phyloP scores from a whole-genome alignment of 2,113 vertebrate species.

The Scophthalmus maximus region DNA sequence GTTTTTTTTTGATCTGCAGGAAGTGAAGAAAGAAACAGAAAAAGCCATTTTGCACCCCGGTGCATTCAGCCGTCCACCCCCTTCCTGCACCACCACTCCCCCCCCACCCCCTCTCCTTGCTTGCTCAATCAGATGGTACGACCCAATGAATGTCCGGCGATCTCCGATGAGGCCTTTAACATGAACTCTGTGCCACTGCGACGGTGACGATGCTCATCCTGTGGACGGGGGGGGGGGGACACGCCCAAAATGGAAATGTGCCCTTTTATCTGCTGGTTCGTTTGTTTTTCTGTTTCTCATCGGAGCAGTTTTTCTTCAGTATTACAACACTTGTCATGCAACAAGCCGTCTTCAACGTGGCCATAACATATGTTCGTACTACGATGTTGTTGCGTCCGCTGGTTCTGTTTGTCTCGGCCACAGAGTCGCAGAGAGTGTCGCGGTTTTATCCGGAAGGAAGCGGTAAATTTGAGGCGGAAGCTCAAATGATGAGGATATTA shows the following conservation, averaged over 20 bases:
- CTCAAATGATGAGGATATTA: slow-evolving; percentile 6
- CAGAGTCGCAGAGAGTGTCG: slow-evolving; percentile 24
- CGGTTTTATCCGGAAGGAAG: slow-evolving; percentile 1
- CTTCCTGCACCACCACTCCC: slow-evolving; percentile 1
- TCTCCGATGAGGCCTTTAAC: slow-evolving; percentile 82
- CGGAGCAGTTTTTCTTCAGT: slow-evolving; percentile 43
- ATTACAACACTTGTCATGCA: slow-evolving; percentile 23
- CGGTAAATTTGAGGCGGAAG: background rate
- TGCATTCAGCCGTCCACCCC: slow-evolving; percentile 48
- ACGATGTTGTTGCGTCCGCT: slow-evolving; percentile 36
- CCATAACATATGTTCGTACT: background rate
- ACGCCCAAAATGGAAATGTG: slow-evolving; percentile 49
- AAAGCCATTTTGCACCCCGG: slow-evolving; percentile 69
- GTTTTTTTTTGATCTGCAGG: background rate
- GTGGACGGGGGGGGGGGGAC: slow-evolving; percentile 31
- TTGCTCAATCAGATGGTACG: slow-evolving; percentile 78
- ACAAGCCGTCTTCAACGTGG: slow-evolving; percentile 7
- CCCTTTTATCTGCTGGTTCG: slow-evolving; percentile 36
- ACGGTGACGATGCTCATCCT: slow-evolving; percentile 46
- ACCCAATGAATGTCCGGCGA: slow-evolving; percentile 84
- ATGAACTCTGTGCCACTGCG: slow-evolving; percentile 60
- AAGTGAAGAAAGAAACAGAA: too few species aligned
- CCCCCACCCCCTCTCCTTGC: slow-evolving; percentile 3
- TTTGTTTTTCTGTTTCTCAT: slow-evolving; percentile 1
- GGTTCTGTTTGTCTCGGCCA: slow-evolving; percentile 48